phyloP scores from a whole-genome alignment of 2,113 vertebrate genomes.

The Picathartes gymnocephalus region DNA sequence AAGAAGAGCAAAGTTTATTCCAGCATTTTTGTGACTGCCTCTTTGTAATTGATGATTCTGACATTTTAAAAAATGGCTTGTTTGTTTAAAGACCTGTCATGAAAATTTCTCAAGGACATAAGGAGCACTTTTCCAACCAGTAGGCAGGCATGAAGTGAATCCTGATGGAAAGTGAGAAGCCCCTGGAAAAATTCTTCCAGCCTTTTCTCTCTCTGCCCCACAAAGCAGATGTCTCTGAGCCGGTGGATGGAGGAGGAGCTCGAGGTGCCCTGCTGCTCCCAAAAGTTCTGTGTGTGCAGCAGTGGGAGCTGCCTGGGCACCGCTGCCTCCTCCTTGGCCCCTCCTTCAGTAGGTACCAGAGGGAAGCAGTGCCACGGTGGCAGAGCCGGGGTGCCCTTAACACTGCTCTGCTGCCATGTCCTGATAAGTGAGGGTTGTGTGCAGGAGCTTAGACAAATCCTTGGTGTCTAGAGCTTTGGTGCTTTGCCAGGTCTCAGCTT shows the following conservation, averaged over 20 bases:
- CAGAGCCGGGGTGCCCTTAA: background rate
- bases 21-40: background rate
- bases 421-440: background rate
- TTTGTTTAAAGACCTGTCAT: constrained; percentile 14
- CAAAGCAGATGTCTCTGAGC: background rate
- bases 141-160: background rate
- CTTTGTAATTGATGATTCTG: constrained; percentile 18
- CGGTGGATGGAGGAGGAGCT: background rate
- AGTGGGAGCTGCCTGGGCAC: background rate
- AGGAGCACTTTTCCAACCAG: background rate
- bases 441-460: background rate
- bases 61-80: background rate
- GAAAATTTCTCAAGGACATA: background rate
- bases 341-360: background rate
- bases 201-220: background rate
- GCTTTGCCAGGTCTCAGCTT: background rate
- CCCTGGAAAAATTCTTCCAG: background rate
- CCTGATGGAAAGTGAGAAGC: background rate
- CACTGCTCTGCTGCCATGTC: background rate
- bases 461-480: background rate
- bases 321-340: background rate
- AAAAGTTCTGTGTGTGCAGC: background rate
- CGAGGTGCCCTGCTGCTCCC: background rate
- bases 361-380: rapidly evolving
- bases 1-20: constrained; percentile 24